These are phyloP conservation scores for Rhinopomastus cyanomelas DNA, from an alignment of 2,113 vertebrate species.

Conservation along the genomic window DNA sequence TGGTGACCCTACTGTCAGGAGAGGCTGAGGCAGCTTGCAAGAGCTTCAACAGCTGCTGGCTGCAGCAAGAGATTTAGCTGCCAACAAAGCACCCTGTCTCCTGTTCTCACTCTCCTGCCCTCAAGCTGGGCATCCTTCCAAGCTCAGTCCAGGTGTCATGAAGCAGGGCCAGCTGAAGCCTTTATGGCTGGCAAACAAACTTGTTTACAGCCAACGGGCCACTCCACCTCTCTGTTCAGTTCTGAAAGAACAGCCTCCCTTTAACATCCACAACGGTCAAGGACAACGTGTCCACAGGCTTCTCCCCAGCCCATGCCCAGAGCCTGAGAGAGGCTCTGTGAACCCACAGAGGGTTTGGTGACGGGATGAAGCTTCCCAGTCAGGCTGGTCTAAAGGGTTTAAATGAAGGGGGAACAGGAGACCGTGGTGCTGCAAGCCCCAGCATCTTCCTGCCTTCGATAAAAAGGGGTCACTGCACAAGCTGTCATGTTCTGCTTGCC, in stretches of 20 bases:
- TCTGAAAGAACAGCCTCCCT: not conserved
- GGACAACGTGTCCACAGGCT: not conserved
- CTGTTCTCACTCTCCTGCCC: not conserved
- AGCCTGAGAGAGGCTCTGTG: not conserved
- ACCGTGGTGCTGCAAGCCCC: not conserved
- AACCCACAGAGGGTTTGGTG: not conserved
- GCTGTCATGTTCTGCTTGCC: conserved; percentile 13
- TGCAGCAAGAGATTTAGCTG: not conserved
- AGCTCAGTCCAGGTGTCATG: not conserved
- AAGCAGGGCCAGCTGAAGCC: not conserved
- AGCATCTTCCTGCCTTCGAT: not conserved
- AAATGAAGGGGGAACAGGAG: not conserved
- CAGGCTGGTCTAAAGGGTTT: not conserved
- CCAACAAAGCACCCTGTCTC: not conserved
- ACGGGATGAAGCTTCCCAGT: not conserved
- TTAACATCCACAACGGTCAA: not conserved
- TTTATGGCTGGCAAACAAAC: not conserved
- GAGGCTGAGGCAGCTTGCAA: not conserved
- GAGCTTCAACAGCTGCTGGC: not conserved
- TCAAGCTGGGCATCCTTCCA: not conserved
- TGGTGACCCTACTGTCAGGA: not conserved
- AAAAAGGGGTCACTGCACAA: conserved; percentile 1
- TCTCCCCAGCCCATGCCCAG: not conserved
- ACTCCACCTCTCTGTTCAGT: not conserved
- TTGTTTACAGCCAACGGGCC: not conserved